Evolutionary conservation across 1,140 invertebrate genomes (phyloP).

Genomic region (Magallana gigas): DNA sequence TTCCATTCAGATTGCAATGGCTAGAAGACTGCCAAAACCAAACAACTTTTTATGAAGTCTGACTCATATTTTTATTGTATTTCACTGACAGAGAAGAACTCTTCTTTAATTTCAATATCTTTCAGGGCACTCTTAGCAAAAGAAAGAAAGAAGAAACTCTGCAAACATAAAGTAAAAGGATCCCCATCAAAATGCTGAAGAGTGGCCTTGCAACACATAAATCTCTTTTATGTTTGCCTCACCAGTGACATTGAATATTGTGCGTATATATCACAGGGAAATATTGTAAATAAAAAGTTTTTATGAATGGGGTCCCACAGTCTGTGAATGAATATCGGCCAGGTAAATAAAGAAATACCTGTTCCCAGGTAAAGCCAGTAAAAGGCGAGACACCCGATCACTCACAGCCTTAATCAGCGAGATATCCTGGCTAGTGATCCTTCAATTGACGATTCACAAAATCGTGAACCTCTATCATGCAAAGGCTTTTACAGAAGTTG

Average conservation of each 20-base stretch:
- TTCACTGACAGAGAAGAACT: constrained; percentile 24
- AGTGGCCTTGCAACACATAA: constrained; percentile 18
- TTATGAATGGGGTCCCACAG: constrained; percentile 15
- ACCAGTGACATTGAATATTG: constrained; percentile 17
- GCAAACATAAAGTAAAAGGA: constrained; percentile 1
- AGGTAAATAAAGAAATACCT: constrained; percentile 38
- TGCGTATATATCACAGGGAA: constrained; percentile 28
- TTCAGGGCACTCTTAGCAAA: background rate
- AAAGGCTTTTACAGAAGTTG: background rate
- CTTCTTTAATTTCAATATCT: constrained; percentile 14
- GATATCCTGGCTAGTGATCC: constrained; percentile 22
- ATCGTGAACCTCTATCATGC: background rate
- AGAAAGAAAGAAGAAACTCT: constrained; percentile 24
- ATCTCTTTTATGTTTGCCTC: constrained; percentile 30
- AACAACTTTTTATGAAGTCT: constrained; percentile 22
- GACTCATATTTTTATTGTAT: constrained; percentile 37
- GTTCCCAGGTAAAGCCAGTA: constrained; percentile 21
- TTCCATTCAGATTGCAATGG: constrained; percentile 19
- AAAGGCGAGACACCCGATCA: constrained; percentile 18
- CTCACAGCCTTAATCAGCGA: background rate
- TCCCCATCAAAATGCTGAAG: constrained; percentile 13
- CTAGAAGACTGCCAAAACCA: background rate
- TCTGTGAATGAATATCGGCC: constrained; percentile 32
- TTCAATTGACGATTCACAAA: constrained; percentile 16
- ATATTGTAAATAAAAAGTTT: constrained; percentile 35